phyloP scores from a whole-genome alignment of 2,113 vertebrate species.

The Lampris megalopsis region DNA sequence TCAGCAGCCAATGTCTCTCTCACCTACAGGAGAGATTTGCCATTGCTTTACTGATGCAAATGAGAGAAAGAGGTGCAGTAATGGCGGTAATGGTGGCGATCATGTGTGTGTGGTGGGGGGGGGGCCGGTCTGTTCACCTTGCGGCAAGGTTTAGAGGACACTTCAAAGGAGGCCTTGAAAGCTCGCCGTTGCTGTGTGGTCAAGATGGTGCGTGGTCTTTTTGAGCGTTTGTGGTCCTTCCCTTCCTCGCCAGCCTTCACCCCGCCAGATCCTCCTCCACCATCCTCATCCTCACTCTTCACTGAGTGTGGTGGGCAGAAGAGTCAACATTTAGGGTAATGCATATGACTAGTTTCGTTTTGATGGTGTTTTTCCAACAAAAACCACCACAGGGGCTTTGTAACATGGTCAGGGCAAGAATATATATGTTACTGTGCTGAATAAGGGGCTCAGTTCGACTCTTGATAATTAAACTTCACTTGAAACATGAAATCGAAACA shows the following conservation, averaged over 20 bases:
- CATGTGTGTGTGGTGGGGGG: too few species aligned
- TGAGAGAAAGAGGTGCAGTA: too few species aligned
- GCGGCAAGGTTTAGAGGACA: constrained; percentile 91
- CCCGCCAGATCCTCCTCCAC: constrained; percentile 82
- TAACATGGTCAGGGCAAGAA: too few species aligned
- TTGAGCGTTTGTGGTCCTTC: constrained; percentile 91
- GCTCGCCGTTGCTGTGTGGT: constrained; percentile 92
- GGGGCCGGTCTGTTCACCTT: constrained; percentile 79
- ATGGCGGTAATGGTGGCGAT: too few species aligned
- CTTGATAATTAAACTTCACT: too few species aligned
- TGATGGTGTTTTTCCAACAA: not conserved
- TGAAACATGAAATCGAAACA: too few species aligned
- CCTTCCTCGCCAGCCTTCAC: constrained; percentile 86
- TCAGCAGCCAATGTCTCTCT: constrained; percentile 92
- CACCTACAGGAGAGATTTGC: constrained; percentile 76
- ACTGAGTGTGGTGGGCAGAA: constrained; percentile 74
- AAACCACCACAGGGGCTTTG: not conserved
- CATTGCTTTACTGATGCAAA: too few species aligned
- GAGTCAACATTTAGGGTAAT: constrained; percentile 25
- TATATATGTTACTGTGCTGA: too few species aligned
- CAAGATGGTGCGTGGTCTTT: constrained; percentile 90
- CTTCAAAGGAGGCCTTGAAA: constrained; percentile 94
- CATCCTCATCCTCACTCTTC: constrained; percentile 91
- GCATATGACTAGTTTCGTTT: not conserved
- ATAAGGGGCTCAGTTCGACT: too few species aligned